Evolutionary conservation across 2,888 invertebrate genomes (phyloP), one percentile per base, ranked within the genome.

Genomic region (Pseudococcus viburni): DNA sequence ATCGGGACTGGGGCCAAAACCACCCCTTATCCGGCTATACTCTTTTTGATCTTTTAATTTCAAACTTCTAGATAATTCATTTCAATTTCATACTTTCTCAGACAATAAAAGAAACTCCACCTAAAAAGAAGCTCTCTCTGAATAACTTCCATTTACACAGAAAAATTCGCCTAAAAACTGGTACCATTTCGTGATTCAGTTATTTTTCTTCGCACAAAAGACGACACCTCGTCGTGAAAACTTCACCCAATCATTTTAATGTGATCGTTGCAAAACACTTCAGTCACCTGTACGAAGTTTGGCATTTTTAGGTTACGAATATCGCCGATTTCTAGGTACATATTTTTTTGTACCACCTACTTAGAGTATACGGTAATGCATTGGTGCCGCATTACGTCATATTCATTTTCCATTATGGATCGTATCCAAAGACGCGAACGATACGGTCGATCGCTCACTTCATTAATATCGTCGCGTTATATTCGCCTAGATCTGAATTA

Each of bases 371-470:
- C 12, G 48, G 55, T 51, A 51, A 55, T 12, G 4, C n/a, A 68
- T 11, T 8, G 19, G 64, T 15, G 19, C 19, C 26, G 68, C 22
- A 68, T 68, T 68, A 26, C 26, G 68, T 68, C 68, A 68, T 68
- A 68, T 68, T 68, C 68, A 68, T 68, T 68, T 68, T 68, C 68
- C 68, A 68, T 68, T 68, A 68, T 68, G 68, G 68, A 68, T 68
- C 68, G 15, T 7, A 68, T 68, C 68, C 68, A 68, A 68, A 68
- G 68, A 55, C 17, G 55, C 55, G 55, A 55, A 68, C 68, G 22
- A 68, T 68, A 68, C 68, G 68, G 22, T 68, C 68, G 68, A 68
- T 68, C 68, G 68, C 68, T 68, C 12, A 68, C 68, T 68, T 68
- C 68, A 68, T 68, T 68, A 68, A 22, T 68, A 68, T 26, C 19